These are phyloP conservation scores for Anarsia innoxiella DNA, from an alignment of 2,888 invertebrate genomes.

Conservation along the genomic window DNA sequence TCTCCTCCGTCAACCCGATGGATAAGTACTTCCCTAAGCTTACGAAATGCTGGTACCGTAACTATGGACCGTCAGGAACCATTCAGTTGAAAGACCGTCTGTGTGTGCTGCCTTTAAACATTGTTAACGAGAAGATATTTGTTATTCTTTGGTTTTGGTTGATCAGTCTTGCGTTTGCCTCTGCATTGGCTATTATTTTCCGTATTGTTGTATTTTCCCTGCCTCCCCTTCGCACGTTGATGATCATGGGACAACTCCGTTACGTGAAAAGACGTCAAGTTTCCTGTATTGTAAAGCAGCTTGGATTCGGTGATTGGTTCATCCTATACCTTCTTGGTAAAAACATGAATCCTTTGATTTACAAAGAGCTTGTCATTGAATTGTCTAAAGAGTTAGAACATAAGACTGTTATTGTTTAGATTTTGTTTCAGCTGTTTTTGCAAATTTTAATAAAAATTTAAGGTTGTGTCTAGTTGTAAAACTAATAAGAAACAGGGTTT, in stretches of 20 bases:
- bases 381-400: constrained; percentile 57
- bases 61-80: constrained; percentile 76
- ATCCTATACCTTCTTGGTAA: constrained; percentile 83
- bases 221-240: constrained; percentile 74
- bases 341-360: constrained; percentile 82
- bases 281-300: constrained; percentile 63
- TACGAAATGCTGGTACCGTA: constrained; percentile 77
- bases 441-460: constrained; percentile 2
- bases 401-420: constrained; percentile 42
- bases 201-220: constrained; percentile 74
- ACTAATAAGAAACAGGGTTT: background rate
- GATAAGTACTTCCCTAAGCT: constrained; percentile 80
- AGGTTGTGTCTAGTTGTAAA: constrained; percentile 7
- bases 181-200: constrained; percentile 79
- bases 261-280: constrained; percentile 69
- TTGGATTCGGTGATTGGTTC: constrained; percentile 85
- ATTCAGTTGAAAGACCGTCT: constrained; percentile 76
- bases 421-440: constrained; percentile 15
- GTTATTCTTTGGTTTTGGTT: constrained; percentile 86
- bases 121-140: constrained; percentile 87
- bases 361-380: constrained; percentile 77
- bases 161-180: constrained; percentile 76
- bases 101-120: constrained; percentile 85
- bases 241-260: constrained; percentile 77
- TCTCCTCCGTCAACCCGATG: constrained; percentile 77